These are phyloP conservation scores for Clarias magur DNA, from an alignment of 2,113 vertebrate species.

Conservation along the genomic window DNA sequence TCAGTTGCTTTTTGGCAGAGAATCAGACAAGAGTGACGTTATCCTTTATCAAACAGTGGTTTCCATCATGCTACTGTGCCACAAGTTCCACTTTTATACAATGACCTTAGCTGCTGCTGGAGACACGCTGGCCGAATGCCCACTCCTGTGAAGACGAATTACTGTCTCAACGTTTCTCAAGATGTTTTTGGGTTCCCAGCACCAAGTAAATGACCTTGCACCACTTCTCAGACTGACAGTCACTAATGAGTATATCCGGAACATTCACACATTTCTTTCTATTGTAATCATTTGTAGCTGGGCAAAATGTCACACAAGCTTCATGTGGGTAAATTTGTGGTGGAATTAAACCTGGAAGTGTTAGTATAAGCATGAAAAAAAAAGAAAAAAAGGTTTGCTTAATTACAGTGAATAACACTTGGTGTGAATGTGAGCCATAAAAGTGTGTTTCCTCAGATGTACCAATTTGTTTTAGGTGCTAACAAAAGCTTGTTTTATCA, in stretches of 20 bases:
- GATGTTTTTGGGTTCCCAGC: constrained; percentile 26
- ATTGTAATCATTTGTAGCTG: not conserved
- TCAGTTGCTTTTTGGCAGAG: not conserved
- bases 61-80: constrained; percentile 22
- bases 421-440: not conserved
- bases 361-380: not conserved
- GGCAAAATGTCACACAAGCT: not conserved
- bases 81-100: constrained; percentile 23
- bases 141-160: constrained; percentile 49
- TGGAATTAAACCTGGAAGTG: not conserved
- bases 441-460: not conserved
- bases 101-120: constrained; percentile 18
- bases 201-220: constrained; percentile 31
- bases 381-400: not conserved
- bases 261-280: not conserved
- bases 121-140: constrained; percentile 20
- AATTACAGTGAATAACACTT: not conserved
- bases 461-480: not conserved
- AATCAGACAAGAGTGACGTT: constrained; percentile 26
- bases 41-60: constrained; percentile 29
- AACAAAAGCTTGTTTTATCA: not conserved
- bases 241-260: constrained; percentile 3
- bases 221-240: constrained; percentile 10
- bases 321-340: not conserved
- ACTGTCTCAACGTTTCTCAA: constrained; percentile 27